Conservation (phyloP, 2,113 vertebrate genomes). For the Hepsetus odoe region DNA sequence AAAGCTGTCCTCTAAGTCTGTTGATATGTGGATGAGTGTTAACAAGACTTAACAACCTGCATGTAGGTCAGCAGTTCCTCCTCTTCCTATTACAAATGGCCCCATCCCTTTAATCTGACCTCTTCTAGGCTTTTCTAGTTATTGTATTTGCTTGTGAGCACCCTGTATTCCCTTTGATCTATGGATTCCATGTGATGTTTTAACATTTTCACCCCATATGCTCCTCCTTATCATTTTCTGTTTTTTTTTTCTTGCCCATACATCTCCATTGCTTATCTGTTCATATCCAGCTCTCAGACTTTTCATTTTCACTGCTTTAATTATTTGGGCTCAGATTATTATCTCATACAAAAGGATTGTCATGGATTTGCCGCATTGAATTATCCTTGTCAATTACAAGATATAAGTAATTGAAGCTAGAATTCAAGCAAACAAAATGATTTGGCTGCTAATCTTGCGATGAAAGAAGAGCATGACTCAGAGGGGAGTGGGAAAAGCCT, state of each 20-base stretch:
- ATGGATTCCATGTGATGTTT: slow-evolving; percentile 3
- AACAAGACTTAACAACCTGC: slow-evolving; percentile 56
- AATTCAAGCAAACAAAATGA: slow-evolving; percentile 4
- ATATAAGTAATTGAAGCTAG: slow-evolving; percentile 23
- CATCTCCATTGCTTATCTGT: slow-evolving; percentile 54
- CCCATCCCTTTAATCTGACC: background rate
- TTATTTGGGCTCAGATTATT: slow-evolving; percentile 43
- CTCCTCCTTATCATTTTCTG: background rate
- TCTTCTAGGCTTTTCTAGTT: background rate
- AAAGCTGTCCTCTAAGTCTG: background rate
- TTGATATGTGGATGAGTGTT: background rate
- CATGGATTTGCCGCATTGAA: slow-evolving; percentile 32
- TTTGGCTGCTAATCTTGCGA: background rate
- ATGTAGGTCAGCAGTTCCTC: slow-evolving; percentile 71
- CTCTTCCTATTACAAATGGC: slow-evolving; percentile 37
- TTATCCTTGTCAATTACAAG: slow-evolving; percentile 41
- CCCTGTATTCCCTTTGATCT: slow-evolving; percentile 58
- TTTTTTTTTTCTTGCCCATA: slow-evolving; percentile 30
- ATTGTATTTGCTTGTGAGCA: background rate
- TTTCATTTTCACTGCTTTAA: slow-evolving; percentile 42
- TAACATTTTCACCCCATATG: background rate
- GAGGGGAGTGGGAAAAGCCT: background rate
- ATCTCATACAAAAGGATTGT: slow-evolving; percentile 41
- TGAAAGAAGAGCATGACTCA: background rate
- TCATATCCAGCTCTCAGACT: slow-evolving; percentile 36